phyloP scores from a whole-genome alignment of 2,113 vertebrate species.

The Sylvietta virens region DNA sequence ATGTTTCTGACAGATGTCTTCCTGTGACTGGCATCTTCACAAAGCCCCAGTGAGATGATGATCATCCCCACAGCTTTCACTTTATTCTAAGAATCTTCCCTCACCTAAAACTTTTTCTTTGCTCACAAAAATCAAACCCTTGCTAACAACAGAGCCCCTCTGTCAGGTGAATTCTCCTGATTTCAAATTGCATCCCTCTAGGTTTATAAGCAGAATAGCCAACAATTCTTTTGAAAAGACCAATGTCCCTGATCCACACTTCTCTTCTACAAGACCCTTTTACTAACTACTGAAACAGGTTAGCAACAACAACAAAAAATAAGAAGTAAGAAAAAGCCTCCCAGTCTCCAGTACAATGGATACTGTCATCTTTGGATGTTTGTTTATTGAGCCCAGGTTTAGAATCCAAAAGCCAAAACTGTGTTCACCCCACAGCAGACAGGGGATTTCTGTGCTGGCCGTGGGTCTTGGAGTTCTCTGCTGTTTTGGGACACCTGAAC shows the following conservation, averaged over 20 bases:
- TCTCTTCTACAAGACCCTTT: not conserved
- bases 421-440: not conserved
- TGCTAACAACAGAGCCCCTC: not conserved
- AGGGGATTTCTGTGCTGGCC: not conserved
- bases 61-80: not conserved
- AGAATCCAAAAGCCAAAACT: not conserved
- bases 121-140: not conserved
- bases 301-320: not conserved
- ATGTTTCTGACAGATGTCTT: conserved; percentile 21
- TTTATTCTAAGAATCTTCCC: not conserved
- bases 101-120: not conserved
- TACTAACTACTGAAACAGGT: not conserved
- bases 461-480: not conserved
- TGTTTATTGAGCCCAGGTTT: not conserved
- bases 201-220: not conserved
- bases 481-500: not conserved
- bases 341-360: not conserved
- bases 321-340: not conserved
- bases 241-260: not conserved
- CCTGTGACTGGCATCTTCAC: not conserved
- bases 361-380: not conserved
- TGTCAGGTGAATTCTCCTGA: not conserved
- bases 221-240: not conserved
- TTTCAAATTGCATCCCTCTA: not conserved
- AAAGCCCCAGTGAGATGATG: not conserved